A percentile compares a stretch with the other conserved stretches of the same genome.
Evolutionary conservation across 1,140 invertebrate genomes (phyloP).

Genomic region (Charaxes varanes): DNA sequence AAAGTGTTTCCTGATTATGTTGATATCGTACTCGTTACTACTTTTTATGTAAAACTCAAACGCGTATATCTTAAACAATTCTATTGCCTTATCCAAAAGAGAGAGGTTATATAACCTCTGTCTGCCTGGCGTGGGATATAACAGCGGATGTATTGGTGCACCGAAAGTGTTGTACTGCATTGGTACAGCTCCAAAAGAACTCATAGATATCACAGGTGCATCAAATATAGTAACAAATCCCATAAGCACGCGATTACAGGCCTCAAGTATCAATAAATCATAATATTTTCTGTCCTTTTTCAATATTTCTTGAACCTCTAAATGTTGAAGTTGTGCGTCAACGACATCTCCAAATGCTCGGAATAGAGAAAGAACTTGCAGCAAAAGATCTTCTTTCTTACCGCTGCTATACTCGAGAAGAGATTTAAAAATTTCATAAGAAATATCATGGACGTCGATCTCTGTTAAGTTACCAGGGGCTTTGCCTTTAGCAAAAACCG

Average conservation of each 20-base stretch:
- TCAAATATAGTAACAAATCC: constrained; percentile 52
- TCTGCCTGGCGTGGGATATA: constrained; percentile 57
- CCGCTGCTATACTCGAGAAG: not conserved
- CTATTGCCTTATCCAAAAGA: constrained; percentile 36
- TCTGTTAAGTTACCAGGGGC: constrained; percentile 7
- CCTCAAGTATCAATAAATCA: constrained; percentile 49
- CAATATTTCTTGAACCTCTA: constrained; percentile 34
- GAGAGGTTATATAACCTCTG: constrained; percentile 30
- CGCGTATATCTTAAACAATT: constrained; percentile 20
- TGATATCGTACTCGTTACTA: constrained; percentile 14
- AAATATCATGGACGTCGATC: constrained; percentile 10
- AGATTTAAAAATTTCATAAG: constrained; percentile 1
- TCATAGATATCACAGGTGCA: constrained; percentile 54
- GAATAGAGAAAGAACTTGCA: constrained; percentile 4
- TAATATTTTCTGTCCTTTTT: constrained; percentile 35
- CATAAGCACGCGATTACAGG: constrained; percentile 21
- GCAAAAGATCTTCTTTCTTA: constrained; percentile 4
- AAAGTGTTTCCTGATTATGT: constrained; percentile 22
- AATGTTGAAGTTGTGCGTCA: constrained; percentile 25
- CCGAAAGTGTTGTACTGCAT: constrained; percentile 35
- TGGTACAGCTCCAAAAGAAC: constrained; percentile 31
- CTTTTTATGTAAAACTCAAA: constrained; percentile 1
- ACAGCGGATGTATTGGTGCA: too few species aligned
- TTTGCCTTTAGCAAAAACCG: not conserved
- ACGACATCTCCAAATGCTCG: not conserved